Base-by-base conservation (phyloP, 2,888 invertebrate genomes). In the Rhingia campestris region DNA sequence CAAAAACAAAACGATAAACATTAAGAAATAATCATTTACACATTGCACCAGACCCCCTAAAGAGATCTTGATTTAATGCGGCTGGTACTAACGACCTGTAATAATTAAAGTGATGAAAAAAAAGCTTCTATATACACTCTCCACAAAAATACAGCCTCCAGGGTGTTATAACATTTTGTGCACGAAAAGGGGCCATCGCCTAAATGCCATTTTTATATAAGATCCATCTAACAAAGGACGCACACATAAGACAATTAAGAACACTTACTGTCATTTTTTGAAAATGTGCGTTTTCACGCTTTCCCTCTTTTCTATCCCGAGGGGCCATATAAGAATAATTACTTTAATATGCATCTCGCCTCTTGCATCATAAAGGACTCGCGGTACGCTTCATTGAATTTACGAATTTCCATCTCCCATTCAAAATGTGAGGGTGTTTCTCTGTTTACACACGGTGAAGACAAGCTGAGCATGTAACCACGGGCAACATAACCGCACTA, bases 281-380 rank as follows among this genome's bases (percentile, higher is more conserved):
- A 79, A 73, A 74, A 82, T 84, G 54, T 74, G 79, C 74, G 64
- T 79, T 84, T 84, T 84, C 84, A 84, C 84, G 79, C 84, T 74
- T 64, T 84, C 64, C 72, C 66, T 61, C 54, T 37, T 14, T 58
- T 58, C 41, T 74, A 39, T 64, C 79, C 74, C 79, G 33, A 82
- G 70, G 84, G 79, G 41, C 67, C 64, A 69, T 74, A 69, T 12
- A 66, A 59, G 69, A 84, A 74, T 84, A 84, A 79, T 84, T 84
- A 84, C 79, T 84, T 84, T 74, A 84, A 84, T 84, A 84, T 84
- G 79, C 84, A 84, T 79, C 69, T 74, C 59, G 69, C 79, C 74
- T 74, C 73, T 79, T 80, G 69, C 58, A 66, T 22, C 53, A 70
- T 49, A 61, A 67, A 74, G 58, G 69, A 74, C 58, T 67, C 64